Evolutionary conservation across 2,888 invertebrate genomes (phyloP), one percentile per base, ranked within the genome.

Genomic region (Lampropteryx suffumata): DNA sequence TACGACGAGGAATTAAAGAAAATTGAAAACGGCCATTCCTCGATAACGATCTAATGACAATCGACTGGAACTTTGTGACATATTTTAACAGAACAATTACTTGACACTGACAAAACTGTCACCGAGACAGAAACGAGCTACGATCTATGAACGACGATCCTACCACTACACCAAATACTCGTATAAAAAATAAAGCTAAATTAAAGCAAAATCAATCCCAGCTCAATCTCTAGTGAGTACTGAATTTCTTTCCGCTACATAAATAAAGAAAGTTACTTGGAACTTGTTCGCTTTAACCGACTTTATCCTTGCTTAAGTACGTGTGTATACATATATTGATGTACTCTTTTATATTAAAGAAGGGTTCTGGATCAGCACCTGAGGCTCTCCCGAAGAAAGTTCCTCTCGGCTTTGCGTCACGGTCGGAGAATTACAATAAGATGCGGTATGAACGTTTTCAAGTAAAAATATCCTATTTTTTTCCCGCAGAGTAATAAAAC

Each of bases 271-370:
- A 42, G 33, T 32, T 14, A 34, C 36, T 47, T 34, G 29, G 29
- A 41, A 35, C 35, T 50, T 24, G 24, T 24, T 39, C 10, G 33
- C 35, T 24, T 34, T 39, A 46, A 32, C 44, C 12, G 47, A 53
- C 39, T 55, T 33, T 54, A 44, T 45, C 35, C 36, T 57, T 42
- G 6, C 37, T 45, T 52, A 53, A 54, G 54, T 54, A 57, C 54
- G 55, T 52, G 29, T 37, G 36, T 54, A 56, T 51, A 54, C 47
- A 55, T 58, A 57, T 48, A 58, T 58, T 56, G 54, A 61, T 58
- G 40, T 52, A 56, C 61, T 56, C 51, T 12, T 61, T 54, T 58
- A 61, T 61, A 58, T 61, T 61, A 58, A 56, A 61, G 51, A 54
- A 60, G 58, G 53, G 43, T 51, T 45, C 43, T 42, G 51, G 56